These are phyloP conservation scores for Colaptes auratus DNA, from an alignment of 2,113 vertebrate species.

Conservation along the genomic window DNA sequence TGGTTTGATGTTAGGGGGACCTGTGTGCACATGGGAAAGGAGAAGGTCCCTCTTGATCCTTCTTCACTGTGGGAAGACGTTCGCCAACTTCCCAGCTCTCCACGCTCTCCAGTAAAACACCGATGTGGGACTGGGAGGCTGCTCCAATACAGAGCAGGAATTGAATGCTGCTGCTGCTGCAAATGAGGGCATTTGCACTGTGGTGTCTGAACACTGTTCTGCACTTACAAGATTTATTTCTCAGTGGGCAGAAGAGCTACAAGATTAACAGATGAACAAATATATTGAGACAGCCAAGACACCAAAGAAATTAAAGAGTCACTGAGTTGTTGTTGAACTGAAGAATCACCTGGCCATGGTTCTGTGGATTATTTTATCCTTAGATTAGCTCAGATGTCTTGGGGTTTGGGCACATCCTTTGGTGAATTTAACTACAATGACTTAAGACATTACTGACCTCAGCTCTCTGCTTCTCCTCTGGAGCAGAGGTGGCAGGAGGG, in stretches of 20 bases:
- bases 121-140: background rate
- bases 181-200: background rate
- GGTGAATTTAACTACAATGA: background rate
- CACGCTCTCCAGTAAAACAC: background rate
- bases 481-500: background rate
- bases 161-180: background rate
- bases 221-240: constrained; percentile 4
- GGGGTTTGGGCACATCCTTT: constrained; percentile 7
- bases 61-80: background rate
- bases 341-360: background rate
- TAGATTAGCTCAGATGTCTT: constrained; percentile 1
- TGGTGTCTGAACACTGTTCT: background rate
- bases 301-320: constrained; percentile 21
- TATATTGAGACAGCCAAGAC: background rate
- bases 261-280: constrained; percentile 52
- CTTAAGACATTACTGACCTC: background rate
- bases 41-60: background rate
- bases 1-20: background rate
- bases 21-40: background rate
- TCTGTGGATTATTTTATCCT: constrained; percentile 46
- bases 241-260: constrained; percentile 10
- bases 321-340: background rate
- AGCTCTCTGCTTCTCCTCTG: background rate
- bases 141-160: background rate
- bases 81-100: background rate